Base-by-base conservation (phyloP, 2,888 invertebrate species). In the Terebella lapidaria region DNA sequence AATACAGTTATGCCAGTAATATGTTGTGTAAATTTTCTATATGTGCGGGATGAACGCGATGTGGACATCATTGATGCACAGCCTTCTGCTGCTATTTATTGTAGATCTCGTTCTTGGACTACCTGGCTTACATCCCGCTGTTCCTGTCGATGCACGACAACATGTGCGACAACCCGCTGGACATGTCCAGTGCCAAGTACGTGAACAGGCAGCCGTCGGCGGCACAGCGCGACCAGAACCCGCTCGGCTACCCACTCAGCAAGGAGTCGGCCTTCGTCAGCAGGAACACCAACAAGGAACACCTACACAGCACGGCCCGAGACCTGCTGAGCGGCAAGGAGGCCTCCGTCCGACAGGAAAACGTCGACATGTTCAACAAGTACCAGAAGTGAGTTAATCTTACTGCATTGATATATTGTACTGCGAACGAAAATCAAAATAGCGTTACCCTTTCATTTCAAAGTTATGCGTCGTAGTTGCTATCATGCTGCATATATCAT, bases 111-210 rank as follows among this genome's bases (percentile, higher is more conserved):
- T 79, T 79, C 66, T 66, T 79, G 45, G 79, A 79, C 65, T 79
- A 78, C 61, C 69, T 79, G 54, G 73, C 73, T 57, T 79, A 79
- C 65, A 78, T 79, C 45, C 79, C 79, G 2, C 70, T 79, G 26
- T 79, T 79, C 69, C 67, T 79, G 64, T 79, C 79, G 3, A 75
- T 79, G 74, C 79, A 79, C 61, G 79, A 79, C 67, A 78, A 75
- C 61, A 79, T 79, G 56, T 70, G 71, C 26, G 67, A 71, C 63
- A 77, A 79, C 65, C 79, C 79, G 2, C 69, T 79, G 27, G 79
- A 79, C 61, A 79, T 77, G 75, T 70, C 75, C 3, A 67, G 70
- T 63, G 66, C 70, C 60, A 77, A 77, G 64, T 78, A 77, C 61
- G 70, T 70, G 22, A 29, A 27, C 28, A 29, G 58, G 10, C 51